phyloP scores from a whole-genome alignment of 2,797 vertebrate species.

The Kryptopterus vitreolus region DNA sequence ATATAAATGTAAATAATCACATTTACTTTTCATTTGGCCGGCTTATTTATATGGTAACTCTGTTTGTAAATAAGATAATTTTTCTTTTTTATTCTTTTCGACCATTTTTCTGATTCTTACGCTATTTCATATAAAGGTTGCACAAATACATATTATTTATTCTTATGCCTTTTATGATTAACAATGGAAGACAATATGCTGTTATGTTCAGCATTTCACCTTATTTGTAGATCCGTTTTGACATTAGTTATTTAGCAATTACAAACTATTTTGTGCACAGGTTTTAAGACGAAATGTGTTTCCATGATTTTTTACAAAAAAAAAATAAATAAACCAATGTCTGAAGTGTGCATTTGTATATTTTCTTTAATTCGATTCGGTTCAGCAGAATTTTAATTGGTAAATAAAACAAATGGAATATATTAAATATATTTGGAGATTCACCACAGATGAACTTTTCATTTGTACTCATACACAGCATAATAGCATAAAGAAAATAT shows the following conservation, averaged over 20 bases:
- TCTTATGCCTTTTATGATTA: constrained; percentile 34
- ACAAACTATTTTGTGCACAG: too few relatives aligned
- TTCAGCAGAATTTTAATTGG: not conserved
- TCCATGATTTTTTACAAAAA: not conserved
- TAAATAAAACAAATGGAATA: constrained; percentile 17
- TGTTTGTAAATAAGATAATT: constrained; percentile 64
- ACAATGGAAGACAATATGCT: too few relatives aligned
- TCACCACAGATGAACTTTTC: constrained; percentile 20
- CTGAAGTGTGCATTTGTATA: not conserved
- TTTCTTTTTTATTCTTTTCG: constrained; percentile 47
- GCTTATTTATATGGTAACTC: constrained; percentile 60
- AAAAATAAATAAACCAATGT: not conserved
- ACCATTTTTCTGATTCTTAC: constrained; percentile 39
- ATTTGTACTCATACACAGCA: not conserved
- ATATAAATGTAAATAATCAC: constrained; percentile 52
- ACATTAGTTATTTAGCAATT: too few relatives aligned
- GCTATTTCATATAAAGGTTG: constrained; percentile 58
- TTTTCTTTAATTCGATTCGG: not conserved
- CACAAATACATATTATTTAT: constrained; percentile 58
- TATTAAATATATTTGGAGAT: constrained; percentile 14
- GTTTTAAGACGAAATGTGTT: too few relatives aligned
- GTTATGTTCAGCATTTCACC: too few relatives aligned
- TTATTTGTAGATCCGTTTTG: too few relatives aligned
- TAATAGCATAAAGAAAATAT: constrained; percentile 13
- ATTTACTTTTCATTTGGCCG: constrained; percentile 62